A percentile compares a stretch with the other conserved stretches of the same genome.
Evolutionary conservation across 2,888 invertebrate genomes (phyloP).

Genomic region (Tuberolachnus salignus): DNA sequence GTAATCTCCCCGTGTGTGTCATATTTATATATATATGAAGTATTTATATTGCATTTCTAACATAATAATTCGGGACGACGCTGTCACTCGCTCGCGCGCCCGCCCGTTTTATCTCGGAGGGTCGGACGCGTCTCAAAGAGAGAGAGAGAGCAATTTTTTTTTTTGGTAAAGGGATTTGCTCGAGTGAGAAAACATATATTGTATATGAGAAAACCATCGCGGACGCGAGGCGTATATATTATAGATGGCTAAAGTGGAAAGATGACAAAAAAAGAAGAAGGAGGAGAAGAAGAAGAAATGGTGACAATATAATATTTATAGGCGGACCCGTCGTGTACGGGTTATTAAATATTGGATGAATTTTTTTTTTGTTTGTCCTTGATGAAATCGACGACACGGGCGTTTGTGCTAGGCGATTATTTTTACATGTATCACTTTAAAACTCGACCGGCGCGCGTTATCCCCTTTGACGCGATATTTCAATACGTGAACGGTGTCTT

Average conservation of each 20-base stretch:
- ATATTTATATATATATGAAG: not conserved
- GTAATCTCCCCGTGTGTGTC: constrained; percentile 3
- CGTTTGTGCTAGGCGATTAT: not conserved
- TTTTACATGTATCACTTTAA: not conserved
- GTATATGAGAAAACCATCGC: not conserved
- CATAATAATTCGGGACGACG: constrained; percentile 29
- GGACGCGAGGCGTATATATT: not conserved
- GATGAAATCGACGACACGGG: too few species aligned
- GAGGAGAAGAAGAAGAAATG: too few species aligned
- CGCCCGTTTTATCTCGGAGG: constrained; percentile 5
- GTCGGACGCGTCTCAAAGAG: not conserved
- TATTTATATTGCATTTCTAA: constrained; percentile 32
- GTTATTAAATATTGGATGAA: too few species aligned
- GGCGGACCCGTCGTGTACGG: too few species aligned
- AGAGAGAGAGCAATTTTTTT: too few species aligned
- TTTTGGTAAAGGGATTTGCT: constrained; percentile 2
- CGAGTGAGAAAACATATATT: not conserved
- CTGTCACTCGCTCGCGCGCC: constrained; percentile 2
- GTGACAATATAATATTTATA: too few species aligned
- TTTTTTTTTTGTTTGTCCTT: too few species aligned
- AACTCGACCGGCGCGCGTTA: not conserved
- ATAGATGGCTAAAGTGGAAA: not conserved
- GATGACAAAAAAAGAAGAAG: too few species aligned
- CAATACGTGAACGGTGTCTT: not conserved
- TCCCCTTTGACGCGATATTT: not conserved